These are phyloP conservation scores for Lepeophtheirus salmonis DNA, from an alignment of 1,140 invertebrate genomes.

Conservation along the genomic window DNA sequence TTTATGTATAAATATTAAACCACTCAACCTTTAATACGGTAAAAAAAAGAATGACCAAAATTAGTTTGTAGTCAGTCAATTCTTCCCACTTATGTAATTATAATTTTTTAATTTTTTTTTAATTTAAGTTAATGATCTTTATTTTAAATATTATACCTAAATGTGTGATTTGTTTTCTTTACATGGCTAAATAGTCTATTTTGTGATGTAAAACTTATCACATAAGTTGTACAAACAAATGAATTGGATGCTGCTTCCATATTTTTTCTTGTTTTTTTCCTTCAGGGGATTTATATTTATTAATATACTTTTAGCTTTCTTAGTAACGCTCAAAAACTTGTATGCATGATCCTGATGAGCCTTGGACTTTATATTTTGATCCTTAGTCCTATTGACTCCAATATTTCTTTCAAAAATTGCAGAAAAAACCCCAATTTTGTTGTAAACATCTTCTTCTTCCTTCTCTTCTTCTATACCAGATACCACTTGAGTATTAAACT, in stretches of 20 bases:
- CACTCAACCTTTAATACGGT: no score
- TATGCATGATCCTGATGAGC: background rate
- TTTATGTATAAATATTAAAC: no score
- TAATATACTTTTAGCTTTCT: background rate
- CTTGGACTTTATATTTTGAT: background rate
- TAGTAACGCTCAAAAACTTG: background rate
- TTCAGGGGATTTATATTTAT: background rate
- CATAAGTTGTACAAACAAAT: background rate
- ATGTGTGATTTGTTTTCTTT: background rate
- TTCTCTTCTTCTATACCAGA: background rate
- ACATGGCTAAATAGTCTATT: constrained; percentile 6
- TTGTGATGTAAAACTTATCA: background rate
- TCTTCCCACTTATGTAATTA: no score
- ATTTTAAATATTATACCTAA: no score
- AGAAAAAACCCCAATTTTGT: background rate
- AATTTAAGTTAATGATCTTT: no score
- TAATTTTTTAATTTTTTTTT: no score
- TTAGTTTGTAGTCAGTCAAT: no score
- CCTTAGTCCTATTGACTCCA: background rate
- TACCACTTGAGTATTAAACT: background rate
- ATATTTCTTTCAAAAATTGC: background rate
- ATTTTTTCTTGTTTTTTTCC: background rate
- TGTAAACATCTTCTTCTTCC: background rate
- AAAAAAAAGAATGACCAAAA: no score
- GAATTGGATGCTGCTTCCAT: background rate